These are phyloP conservation scores for Equus quagga DNA, from an alignment of 2,113 vertebrate species.

Conservation along the genomic window DNA sequence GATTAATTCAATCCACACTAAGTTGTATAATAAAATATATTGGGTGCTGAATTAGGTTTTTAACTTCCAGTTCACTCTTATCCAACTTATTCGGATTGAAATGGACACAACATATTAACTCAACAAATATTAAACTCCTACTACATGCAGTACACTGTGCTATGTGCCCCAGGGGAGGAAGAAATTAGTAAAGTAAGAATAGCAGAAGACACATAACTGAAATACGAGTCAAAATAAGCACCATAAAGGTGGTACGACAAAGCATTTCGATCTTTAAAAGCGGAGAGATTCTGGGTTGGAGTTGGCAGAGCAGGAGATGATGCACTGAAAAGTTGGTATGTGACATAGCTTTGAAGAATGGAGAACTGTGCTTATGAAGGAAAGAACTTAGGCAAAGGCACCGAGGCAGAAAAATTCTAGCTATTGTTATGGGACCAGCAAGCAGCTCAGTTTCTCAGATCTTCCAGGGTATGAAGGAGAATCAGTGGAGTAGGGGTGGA, in stretches of 20 bases:
- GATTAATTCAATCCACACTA: not conserved
- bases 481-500: fast-evolving
- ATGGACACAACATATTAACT: not conserved
- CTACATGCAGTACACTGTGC: not conserved
- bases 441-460: not conserved
- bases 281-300: not conserved
- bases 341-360: not conserved
- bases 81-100: constrained; percentile 54
- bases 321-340: not conserved
- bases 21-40: not conserved
- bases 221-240: not conserved
- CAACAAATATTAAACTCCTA: not conserved
- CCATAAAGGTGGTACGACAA: fast-evolving
- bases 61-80: not conserved
- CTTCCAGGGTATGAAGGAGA: not conserved
- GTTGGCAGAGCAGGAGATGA: not conserved
- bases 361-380: not conserved
- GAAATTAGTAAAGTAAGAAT: not conserved
- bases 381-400: not conserved
- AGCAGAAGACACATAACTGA: not conserved
- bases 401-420: not conserved
- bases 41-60: not conserved
- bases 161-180: not conserved
- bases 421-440: not conserved
- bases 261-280: not conserved